Evolutionary conservation across 2,888 invertebrate genomes (phyloP), one percentile per base, ranked within the genome.

Genomic region (Mythimna ferrago): DNA sequence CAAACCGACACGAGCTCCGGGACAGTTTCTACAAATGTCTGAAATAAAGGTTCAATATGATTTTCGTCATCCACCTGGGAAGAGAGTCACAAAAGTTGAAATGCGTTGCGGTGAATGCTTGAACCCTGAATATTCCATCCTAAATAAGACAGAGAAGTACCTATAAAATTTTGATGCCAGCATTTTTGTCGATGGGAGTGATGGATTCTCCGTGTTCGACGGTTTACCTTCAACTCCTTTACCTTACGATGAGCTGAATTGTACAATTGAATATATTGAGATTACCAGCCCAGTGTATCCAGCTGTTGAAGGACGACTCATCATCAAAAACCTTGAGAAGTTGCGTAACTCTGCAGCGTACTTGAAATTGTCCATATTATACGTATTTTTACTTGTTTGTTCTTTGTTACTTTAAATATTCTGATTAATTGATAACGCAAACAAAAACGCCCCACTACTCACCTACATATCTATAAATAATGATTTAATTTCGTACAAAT

Each of bases 1-100:
- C 76, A 95, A 96, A 71, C 90, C 92, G 0, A 90, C 89, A 2
- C 96, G 96, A n/a, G 93, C 96, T 2, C 96, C 95, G 21, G 99
- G 99, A 0, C 97, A 97, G 81, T 99, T 99, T 89, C 94, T 99
- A 7, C 99, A 99, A 94, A 95, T 98, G 71, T 98, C 99, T 21
- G 99, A 99, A 1, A 83, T 98, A 16, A 97, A 95, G 86, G 97
- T 99, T 0, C 94, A 96, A 2, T 98, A 98, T 86, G 97, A 99
- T 92, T 92, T 98, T 32, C 92, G 92, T 1, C 96, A 96, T 80
- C 97, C 97, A 0, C 91, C 96, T 0, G 97, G 98, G 4, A 93
- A 95, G 0, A 96, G 98, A 84, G 98, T 99, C 0, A 90, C 96
- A 0, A 96, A 96, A 1, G 97, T 97, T 0, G 91, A 96, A 75